A percentile compares a stretch with the other conserved stretches of the same genome.
These are phyloP conservation scores for Hypercompe scribonia DNA, from an alignment of 2,888 invertebrate species.

Conservation along the genomic window DNA sequence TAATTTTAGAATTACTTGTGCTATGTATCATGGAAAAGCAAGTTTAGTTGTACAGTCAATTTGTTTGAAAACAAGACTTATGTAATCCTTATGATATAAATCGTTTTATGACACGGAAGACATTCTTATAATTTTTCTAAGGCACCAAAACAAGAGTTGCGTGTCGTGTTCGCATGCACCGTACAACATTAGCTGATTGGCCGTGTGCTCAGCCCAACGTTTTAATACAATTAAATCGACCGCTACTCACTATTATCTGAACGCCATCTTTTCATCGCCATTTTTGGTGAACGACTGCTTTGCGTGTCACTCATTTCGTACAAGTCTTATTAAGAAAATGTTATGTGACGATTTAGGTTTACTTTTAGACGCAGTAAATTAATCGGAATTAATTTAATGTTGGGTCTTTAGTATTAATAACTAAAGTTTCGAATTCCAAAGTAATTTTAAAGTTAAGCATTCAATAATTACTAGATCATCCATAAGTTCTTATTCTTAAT, in stretches of 20 bases:
- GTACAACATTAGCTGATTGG: constrained; percentile 83
- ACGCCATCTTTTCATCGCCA: constrained; percentile 79
- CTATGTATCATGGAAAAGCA: too few relatives aligned
- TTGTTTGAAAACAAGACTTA: neutral
- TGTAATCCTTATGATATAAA: neutral
- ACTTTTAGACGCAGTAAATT: neutral
- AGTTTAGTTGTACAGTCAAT: too few relatives aligned
- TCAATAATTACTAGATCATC: neutral
- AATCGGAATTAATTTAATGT: neutral
- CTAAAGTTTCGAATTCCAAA: neutral
- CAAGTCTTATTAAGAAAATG: constrained; percentile 68
- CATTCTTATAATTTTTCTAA: constrained; percentile 39
- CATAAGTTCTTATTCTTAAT: neutral
- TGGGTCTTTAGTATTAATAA: neutral
- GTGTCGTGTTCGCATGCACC: constrained; percentile 80
- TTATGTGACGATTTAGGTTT: constrained; percentile 34
- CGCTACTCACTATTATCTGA: constrained; percentile 76
- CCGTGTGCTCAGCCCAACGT: constrained; percentile 79
- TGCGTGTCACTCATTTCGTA: constrained; percentile 70
- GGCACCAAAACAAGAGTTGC: constrained; percentile 66
- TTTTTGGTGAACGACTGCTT: constrained; percentile 81
- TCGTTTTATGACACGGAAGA: constrained; percentile 26
- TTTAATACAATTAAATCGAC: constrained; percentile 86
- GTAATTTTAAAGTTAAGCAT: neutral
- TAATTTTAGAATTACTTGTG: too few relatives aligned